Conservation (phyloP, 1,140 invertebrate species). For the Pachyrhynchus sulphureomaculatus region DNA sequence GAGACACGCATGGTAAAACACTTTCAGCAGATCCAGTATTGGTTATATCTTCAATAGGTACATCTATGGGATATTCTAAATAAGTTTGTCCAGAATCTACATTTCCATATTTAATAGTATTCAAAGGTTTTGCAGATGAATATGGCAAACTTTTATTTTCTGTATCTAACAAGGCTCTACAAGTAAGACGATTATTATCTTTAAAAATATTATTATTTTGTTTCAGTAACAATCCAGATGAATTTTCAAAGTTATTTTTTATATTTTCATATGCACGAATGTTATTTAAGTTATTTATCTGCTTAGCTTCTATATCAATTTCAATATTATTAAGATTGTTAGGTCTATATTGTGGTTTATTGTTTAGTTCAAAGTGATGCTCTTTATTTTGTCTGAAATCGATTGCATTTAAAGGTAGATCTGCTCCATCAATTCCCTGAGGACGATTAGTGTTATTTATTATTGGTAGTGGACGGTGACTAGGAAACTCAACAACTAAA, state of each 20-base stretch:
- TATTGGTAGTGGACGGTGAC: slow-evolving; percentile 38
- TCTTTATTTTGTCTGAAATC: slow-evolving; percentile 15
- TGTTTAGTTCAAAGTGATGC: slow-evolving; percentile 6
- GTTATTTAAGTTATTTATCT: slow-evolving; percentile 43
- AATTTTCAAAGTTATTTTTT: slow-evolving; percentile 8
- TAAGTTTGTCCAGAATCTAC: slow-evolving; percentile 33
- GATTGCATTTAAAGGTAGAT: slow-evolving; percentile 36
- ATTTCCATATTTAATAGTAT: slow-evolving; percentile 31
- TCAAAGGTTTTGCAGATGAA: slow-evolving; percentile 22
- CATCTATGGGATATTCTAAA: slow-evolving; percentile 47
- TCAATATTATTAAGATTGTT: slow-evolving; percentile 9
- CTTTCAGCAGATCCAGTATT: not conserved
- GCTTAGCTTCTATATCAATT: slow-evolving; percentile 20
- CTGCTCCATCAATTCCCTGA: slow-evolving; percentile 40
- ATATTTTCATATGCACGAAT: slow-evolving; percentile 41
- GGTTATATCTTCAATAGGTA: slow-evolving; percentile 24
- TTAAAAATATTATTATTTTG: slow-evolving; percentile 13
- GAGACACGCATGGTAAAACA: not conserved
- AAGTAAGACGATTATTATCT: slow-evolving; percentile 25
- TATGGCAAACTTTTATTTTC: slow-evolving; percentile 17
- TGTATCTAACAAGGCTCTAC: slow-evolving; percentile 34
- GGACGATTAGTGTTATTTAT: slow-evolving; percentile 43
- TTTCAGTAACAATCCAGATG: slow-evolving; percentile 9
- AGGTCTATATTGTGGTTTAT: slow-evolving; percentile 11
- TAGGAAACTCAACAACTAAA: slow-evolving; percentile 75